phyloP scores from a whole-genome alignment of 2,888 invertebrate genomes.

The Drosophila anceps region DNA sequence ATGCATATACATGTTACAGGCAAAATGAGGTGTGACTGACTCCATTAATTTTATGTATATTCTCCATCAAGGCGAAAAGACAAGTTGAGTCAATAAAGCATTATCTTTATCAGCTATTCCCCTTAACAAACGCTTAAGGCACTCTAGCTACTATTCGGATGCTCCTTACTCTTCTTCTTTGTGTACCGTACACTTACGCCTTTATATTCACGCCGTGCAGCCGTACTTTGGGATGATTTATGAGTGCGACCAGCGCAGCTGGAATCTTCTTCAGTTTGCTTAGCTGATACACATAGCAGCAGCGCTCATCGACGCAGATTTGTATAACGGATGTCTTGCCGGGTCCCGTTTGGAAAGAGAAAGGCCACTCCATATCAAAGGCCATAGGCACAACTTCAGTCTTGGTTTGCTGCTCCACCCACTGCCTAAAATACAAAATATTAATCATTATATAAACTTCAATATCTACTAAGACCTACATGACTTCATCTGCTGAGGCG shows the following conservation, averaged over 20 bases:
- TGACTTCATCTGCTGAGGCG: slow-evolving; percentile 85
- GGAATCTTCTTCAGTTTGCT: slow-evolving; percentile 87
- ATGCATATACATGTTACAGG: neutral
- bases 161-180: neutral
- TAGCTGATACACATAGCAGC: slow-evolving; percentile 88
- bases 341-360: slow-evolving; percentile 87
- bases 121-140: too few species aligned
- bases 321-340: slow-evolving; percentile 88
- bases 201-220: slow-evolving; percentile 89
- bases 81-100: too few species aligned
- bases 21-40: too few species aligned
- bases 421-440: slow-evolving; percentile 68
- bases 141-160: neutral
- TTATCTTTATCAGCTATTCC: too few species aligned
- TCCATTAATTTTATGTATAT: too few species aligned
- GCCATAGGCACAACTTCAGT: slow-evolving; percentile 86
- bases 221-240: slow-evolving; percentile 87
- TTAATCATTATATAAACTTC: neutral
- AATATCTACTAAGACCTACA: slow-evolving; percentile 79
- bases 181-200: slow-evolving; percentile 85
- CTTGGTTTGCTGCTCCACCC: slow-evolving; percentile 79
- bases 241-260: slow-evolving; percentile 86
- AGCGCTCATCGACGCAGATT: slow-evolving; percentile 86
- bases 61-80: too few species aligned
- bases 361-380: slow-evolving; percentile 90